phyloP scores from a whole-genome alignment of 1,140 invertebrate genomes.

The Drosophila bocki region DNA sequence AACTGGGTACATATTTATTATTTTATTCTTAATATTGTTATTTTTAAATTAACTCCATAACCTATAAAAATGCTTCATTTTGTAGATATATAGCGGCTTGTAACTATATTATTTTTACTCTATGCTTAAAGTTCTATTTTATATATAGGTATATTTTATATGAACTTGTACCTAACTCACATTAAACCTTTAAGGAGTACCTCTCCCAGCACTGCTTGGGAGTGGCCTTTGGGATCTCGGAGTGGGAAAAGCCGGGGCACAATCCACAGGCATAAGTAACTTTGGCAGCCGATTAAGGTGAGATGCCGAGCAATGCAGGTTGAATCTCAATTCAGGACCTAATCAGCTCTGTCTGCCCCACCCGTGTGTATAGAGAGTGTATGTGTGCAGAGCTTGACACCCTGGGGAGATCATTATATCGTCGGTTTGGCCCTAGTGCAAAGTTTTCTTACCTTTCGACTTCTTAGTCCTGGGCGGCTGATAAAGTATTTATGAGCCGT shows the following conservation, averaged over 20 bases:
- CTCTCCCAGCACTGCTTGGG: not conserved
- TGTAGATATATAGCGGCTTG: not conserved
- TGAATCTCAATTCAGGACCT: conserved; percentile 74
- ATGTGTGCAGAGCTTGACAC: conserved; percentile 34
- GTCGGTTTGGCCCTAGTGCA: conserved; percentile 57
- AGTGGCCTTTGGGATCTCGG: not conserved
- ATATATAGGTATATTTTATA: not conserved
- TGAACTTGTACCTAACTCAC: not conserved
- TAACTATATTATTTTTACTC: not conserved
- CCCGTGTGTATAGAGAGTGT: not conserved
- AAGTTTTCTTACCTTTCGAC: conserved; percentile 68
- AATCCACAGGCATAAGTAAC: conserved; percentile 74
- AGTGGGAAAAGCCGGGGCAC: conserved; percentile 20
- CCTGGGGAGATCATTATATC: conserved; percentile 81
- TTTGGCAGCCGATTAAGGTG: conserved; percentile 83
- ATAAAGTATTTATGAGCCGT: conserved; percentile 77
- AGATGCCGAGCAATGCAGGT: conserved; percentile 73
- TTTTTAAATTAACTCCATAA: not conserved
- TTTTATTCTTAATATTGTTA: not conserved
- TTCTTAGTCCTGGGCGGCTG: conserved; percentile 60
- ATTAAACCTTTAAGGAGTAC: not conserved
- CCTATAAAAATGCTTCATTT: not conserved
- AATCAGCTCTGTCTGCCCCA: conserved; percentile 52
- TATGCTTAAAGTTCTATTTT: not conserved
- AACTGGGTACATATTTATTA: not conserved